Percentiles rank a stretch among this genome's conserved stretches.
Conservation (phyloP, 2,888 invertebrate genomes). For the Xanthorhoe designata region DNA sequence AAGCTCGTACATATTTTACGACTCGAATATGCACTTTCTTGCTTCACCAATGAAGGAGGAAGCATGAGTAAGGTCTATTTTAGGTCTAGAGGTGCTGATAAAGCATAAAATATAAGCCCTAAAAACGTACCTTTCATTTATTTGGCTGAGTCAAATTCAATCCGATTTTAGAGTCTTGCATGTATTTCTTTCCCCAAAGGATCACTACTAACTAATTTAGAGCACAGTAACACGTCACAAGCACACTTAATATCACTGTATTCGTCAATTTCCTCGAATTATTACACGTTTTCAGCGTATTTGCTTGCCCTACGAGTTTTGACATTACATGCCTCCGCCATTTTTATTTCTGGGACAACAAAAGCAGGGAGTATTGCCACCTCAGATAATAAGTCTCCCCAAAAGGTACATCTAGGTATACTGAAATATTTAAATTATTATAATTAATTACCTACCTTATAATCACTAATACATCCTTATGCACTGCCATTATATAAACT, state of each 20-base stretch:
- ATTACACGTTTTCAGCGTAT: conserved; percentile 70
- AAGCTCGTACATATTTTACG: background rate
- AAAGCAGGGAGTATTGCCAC: conserved; percentile 68
- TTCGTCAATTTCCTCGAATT: conserved; percentile 54
- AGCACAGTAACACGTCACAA: conserved; percentile 61
- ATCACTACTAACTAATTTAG: conserved; percentile 49
- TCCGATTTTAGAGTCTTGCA: conserved; percentile 54
- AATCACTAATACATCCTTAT: conserved; percentile 14
- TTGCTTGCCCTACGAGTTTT: conserved; percentile 71
- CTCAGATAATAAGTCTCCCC: conserved; percentile 24
- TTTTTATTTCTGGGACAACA: conserved; percentile 76
- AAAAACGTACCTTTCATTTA: conserved; percentile 78
- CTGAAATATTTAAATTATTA: background rate
- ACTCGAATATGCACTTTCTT: background rate
- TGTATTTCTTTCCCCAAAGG: conserved; percentile 49
- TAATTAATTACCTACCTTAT: conserved; percentile 10
- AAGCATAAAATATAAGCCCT: conserved; percentile 43
- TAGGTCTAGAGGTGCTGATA: conserved; percentile 18
- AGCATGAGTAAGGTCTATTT: conserved; percentile 16
- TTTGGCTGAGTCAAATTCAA: conserved; percentile 57
- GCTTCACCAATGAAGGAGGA: background rate
- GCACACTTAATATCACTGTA: conserved; percentile 47
- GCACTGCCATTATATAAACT: conserved; percentile 14
- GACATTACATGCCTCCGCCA: conserved; percentile 78
- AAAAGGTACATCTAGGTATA: conserved; percentile 57